Evolutionary conservation across 2,888 invertebrate genomes (phyloP).

Genomic region (Metopia argyrocephala): DNA sequence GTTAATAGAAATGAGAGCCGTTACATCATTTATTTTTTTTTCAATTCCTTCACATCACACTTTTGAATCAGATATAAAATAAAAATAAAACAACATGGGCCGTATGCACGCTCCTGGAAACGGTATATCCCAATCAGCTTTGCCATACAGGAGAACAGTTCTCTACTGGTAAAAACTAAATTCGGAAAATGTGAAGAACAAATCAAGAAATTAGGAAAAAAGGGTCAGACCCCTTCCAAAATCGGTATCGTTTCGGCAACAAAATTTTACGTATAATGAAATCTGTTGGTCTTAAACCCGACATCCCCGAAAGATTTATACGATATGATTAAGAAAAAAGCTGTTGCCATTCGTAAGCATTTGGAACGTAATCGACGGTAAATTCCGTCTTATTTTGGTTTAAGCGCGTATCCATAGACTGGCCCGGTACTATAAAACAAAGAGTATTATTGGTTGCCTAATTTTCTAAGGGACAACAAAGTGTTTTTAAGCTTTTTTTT

Average conservation of each 20-base stretch:
- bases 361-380: constrained; percentile 99
- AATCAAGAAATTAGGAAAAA: constrained; percentile 98
- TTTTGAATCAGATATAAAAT: constrained; percentile 77
- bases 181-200: constrained; percentile 98
- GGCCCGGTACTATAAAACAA: constrained; percentile 99
- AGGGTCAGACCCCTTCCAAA: constrained; percentile 99
- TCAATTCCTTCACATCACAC: too few relatives aligned
- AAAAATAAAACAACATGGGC: constrained; percentile 88
- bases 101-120: constrained; percentile 99
- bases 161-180: constrained; percentile 99
- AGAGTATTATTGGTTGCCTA: constrained; percentile 97
- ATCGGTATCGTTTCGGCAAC: constrained; percentile 99
- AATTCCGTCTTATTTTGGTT: constrained; percentile 98
- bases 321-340: constrained; percentile 99
- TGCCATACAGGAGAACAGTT: constrained; percentile 98
- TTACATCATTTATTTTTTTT: too few relatives aligned
- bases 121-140: constrained; percentile 99
- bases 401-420: constrained; percentile 99
- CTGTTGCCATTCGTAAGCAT: constrained; percentile 99
- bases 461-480: too few relatives aligned
- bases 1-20: too few relatives aligned
- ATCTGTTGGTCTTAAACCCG: constrained; percentile 97
- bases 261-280: constrained; percentile 99
- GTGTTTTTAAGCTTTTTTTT: constrained; percentile 61
- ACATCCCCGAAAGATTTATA: constrained; percentile 99